phyloP scores from a whole-genome alignment of 1,140 invertebrate species.

The Pogonomyrmex barbatus region DNA sequence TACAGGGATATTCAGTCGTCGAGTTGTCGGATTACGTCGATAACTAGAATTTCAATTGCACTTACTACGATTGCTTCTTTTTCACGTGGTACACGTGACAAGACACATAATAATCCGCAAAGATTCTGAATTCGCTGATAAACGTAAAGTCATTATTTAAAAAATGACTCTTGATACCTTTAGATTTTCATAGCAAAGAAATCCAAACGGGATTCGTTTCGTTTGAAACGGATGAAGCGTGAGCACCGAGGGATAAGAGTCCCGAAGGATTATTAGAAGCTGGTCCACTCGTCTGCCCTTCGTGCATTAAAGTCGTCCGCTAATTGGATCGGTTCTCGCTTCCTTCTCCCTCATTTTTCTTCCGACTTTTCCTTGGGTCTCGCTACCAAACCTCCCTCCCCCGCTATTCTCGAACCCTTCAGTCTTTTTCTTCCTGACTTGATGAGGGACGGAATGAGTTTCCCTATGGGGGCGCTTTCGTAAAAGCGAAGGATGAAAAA shows the following conservation, averaged over 20 bases:
- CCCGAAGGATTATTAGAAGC: conserved; percentile 76
- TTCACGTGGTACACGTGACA: too few species aligned
- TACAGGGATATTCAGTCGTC: neutral
- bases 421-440: conserved; percentile 41
- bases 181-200: conserved; percentile 39
- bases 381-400: conserved; percentile 4
- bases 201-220: conserved; percentile 48
- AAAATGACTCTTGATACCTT: conserved; percentile 67
- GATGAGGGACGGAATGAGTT: conserved; percentile 39
- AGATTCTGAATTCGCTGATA: conserved; percentile 69
- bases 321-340: conserved; percentile 81
- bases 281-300: conserved; percentile 70
- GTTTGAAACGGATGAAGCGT: conserved; percentile 39
- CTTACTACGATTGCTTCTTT: neutral
- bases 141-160: conserved; percentile 78
- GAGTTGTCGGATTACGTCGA: neutral
- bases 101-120: neutral
- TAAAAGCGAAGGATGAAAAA: conserved; percentile 51
- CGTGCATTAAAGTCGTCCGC: conserved; percentile 77
- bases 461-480: conserved; percentile 22
- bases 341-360: conserved; percentile 68
- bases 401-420: conserved; percentile 13
- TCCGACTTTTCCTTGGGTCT: conserved; percentile 54
- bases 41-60: neutral
- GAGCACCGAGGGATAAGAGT: conserved; percentile 62